Evolutionary conservation across 2,113 vertebrate species (phyloP).

Genomic region (Pluvianellus socialis): DNA sequence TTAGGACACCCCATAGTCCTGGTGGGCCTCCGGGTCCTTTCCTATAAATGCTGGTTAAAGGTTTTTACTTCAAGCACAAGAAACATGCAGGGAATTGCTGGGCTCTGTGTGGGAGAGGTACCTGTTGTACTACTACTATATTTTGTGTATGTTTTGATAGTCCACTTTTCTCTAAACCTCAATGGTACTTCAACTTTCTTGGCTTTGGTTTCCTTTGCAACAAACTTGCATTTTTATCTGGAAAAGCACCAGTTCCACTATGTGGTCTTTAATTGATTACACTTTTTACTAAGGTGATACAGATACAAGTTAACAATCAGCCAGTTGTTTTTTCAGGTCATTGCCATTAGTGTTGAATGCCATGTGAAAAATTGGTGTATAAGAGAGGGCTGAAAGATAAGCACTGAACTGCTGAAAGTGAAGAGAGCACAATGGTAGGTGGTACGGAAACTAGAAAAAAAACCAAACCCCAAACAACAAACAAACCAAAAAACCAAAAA

Average conservation of each 20-base stretch:
- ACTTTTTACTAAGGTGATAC: neutral
- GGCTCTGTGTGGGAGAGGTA: neutral
- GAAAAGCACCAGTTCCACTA: neutral
- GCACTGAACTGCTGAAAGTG: neutral
- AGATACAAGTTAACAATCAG: neutral
- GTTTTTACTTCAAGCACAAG: neutral
- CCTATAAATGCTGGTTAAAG: neutral
- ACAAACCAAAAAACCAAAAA: too few relatives aligned
- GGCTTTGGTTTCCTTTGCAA: neutral
- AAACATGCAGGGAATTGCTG: accelerated
- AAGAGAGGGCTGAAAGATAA: neutral
- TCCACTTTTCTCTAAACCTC: neutral
- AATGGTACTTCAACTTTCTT: neutral
- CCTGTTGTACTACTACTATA: neutral
- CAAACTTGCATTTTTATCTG: neutral
- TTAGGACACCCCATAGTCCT: neutral
- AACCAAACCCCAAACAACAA: too few relatives aligned
- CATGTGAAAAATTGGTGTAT: neutral
- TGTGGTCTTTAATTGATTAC: neutral
- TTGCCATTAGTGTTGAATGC: neutral
- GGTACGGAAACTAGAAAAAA: neutral
- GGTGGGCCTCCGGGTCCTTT: accelerated
- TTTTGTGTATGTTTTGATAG: neutral
- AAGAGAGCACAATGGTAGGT: neutral
- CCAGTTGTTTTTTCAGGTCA: neutral